phyloP scores from a whole-genome alignment of 2,113 vertebrate genomes.

The Chionomys nivalis region DNA sequence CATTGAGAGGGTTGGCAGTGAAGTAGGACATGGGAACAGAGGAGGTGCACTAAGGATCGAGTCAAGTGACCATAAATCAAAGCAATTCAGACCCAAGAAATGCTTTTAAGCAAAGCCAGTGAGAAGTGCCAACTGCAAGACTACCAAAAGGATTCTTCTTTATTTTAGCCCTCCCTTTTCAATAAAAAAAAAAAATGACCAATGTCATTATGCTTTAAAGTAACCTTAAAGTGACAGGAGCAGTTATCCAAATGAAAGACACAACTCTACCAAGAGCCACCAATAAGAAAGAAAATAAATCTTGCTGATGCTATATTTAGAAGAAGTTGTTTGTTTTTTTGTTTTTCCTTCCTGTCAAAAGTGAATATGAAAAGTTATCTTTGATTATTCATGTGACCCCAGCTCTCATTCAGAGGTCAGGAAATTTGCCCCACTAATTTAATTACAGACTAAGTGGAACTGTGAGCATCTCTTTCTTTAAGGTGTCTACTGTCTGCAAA shows the following conservation, averaged over 20 bases:
- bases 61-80: slow-evolving; percentile 74
- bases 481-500: slow-evolving; percentile 60
- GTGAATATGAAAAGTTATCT: background rate
- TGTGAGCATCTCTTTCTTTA: slow-evolving; percentile 12
- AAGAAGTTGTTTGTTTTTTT: background rate
- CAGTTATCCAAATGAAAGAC: slow-evolving; percentile 24
- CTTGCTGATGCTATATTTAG: background rate
- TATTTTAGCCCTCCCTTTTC: background rate
- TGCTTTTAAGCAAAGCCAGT: slow-evolving; percentile 68
- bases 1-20: slow-evolving; percentile 50
- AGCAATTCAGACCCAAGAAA: slow-evolving; percentile 51
- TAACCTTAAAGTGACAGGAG: slow-evolving; percentile 43
- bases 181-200: background rate
- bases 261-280: background rate
- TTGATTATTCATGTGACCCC: slow-evolving; percentile 8
- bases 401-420: slow-evolving; percentile 34
- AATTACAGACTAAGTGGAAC: background rate
- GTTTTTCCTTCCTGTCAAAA: background rate
- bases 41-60: slow-evolving; percentile 16
- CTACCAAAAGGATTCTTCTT: background rate
- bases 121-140: slow-evolving; percentile 30
- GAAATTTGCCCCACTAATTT: slow-evolving; percentile 57
- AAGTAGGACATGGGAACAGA: slow-evolving; percentile 67
- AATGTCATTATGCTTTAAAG: slow-evolving; percentile 45
- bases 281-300: background rate